phyloP scores from a whole-genome alignment of 2,113 vertebrate species.

The Riparia riparia region DNA sequence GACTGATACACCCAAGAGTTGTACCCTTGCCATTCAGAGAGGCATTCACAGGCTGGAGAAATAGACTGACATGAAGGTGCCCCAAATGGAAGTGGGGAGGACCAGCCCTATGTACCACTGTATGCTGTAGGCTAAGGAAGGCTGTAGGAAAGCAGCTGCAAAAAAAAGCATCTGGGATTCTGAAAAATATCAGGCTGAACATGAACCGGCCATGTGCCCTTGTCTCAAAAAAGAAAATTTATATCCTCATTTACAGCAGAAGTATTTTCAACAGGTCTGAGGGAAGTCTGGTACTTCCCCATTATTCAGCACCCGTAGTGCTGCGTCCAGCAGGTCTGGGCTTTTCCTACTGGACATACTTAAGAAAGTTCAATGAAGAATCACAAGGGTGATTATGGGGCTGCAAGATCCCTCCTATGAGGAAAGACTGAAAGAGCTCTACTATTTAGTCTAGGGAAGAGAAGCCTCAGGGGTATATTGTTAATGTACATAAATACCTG shows the following conservation, averaged over 20 bases:
- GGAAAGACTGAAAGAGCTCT: not conserved
- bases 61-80: not conserved
- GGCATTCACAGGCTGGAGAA: not conserved
- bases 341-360: not conserved
- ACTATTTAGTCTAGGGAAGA: not conserved
- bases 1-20: not conserved
- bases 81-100: not conserved
- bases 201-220: not conserved
- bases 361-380: not conserved
- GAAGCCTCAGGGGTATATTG: not conserved
- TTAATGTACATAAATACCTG: not conserved
- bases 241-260: not conserved
- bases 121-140: not conserved
- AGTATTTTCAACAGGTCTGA: not conserved
- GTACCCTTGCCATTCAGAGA: not conserved
- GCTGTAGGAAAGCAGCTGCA: not conserved
- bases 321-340: rapidly evolving
- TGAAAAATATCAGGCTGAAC: not conserved
- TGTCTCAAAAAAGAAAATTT: not conserved
- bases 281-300: not conserved
- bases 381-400: not conserved
- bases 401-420: not conserved
- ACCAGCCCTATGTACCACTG: rapidly evolving
- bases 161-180: not conserved
- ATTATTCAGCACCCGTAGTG: not conserved